Conservation (phyloP, 2,113 vertebrate genomes). For the Heptranchias perlo region DNA sequence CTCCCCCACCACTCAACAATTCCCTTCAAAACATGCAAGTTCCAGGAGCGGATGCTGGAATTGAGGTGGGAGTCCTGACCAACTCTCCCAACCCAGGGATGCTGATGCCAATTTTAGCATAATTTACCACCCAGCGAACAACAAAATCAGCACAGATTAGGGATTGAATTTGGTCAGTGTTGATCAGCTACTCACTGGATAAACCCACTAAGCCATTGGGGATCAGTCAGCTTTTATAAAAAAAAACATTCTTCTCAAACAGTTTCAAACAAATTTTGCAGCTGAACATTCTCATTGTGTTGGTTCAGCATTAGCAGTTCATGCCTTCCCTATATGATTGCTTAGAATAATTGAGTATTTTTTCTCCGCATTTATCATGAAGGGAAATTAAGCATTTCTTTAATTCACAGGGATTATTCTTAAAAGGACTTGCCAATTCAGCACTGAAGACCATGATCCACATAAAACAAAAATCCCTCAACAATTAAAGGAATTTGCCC, state of each 20-base stretch:
- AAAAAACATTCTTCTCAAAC: neutral
- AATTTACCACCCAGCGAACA: neutral
- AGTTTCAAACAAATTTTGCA: neutral
- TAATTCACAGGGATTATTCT: too few species aligned
- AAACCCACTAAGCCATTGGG: neutral
- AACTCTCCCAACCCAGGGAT: neutral
- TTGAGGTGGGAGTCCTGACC: neutral
- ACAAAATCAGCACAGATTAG: neutral
- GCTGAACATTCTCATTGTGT: neutral
- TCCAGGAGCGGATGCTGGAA: neutral
- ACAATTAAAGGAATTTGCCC: too few species aligned
- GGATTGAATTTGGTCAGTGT: neutral
- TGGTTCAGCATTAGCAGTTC: neutral
- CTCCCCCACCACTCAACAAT: neutral
- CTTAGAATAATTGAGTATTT: neutral
- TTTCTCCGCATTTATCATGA: too few species aligned
- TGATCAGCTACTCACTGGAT: neutral
- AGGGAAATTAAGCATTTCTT: too few species aligned
- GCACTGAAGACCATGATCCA: too few species aligned
- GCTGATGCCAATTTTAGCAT: neutral
- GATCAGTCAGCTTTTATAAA: neutral
- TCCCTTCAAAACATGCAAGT: neutral
- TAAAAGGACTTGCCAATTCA: too few species aligned
- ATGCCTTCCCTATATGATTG: neutral
- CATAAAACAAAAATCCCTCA: too few species aligned